These are phyloP conservation scores for Cherax destructor DNA, from an alignment of 1,140 invertebrate genomes.

Conservation along the genomic window DNA sequence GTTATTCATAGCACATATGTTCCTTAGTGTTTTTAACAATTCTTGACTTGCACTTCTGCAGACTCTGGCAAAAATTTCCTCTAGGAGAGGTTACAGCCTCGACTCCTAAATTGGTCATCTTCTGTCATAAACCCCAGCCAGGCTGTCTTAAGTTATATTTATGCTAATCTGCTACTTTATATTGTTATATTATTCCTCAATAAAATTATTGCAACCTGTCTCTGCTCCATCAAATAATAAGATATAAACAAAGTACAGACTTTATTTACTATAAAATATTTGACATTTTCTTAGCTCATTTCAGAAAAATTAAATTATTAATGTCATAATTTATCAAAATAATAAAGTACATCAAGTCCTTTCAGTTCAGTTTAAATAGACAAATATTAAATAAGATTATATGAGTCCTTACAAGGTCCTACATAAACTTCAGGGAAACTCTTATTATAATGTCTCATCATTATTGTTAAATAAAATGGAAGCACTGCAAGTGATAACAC, in stretches of 20 bases:
- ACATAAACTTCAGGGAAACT: not conserved
- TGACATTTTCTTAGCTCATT: not conserved
- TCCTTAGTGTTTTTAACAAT: conserved; percentile 8
- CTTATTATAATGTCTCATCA: not conserved
- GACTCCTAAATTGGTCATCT: not conserved
- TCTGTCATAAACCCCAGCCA: conserved; percentile 21
- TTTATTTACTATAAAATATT: not conserved
- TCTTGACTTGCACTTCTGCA: conserved; percentile 13
- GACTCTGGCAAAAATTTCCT: not conserved
- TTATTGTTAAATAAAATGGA: conserved; percentile 29
- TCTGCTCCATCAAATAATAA: not conserved
- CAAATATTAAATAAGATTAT: conserved; percentile 3
- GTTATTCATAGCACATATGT: conserved; percentile 8
- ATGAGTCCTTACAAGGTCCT: not conserved
- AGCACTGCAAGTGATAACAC: conserved; percentile 48
- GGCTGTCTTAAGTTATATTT: conserved; percentile 16
- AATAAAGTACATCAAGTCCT: not conserved
- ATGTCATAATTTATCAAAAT: not conserved
- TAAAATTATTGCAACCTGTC: not conserved
- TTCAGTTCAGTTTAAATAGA: not conserved
- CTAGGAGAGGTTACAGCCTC: not conserved
- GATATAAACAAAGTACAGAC: not conserved
- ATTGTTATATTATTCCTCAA: not conserved
- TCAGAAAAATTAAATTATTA: not conserved
- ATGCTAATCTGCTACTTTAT: not conserved